Base-by-base conservation (phyloP, 2,888 invertebrate species). In the Amphipoea oculea region DNA sequence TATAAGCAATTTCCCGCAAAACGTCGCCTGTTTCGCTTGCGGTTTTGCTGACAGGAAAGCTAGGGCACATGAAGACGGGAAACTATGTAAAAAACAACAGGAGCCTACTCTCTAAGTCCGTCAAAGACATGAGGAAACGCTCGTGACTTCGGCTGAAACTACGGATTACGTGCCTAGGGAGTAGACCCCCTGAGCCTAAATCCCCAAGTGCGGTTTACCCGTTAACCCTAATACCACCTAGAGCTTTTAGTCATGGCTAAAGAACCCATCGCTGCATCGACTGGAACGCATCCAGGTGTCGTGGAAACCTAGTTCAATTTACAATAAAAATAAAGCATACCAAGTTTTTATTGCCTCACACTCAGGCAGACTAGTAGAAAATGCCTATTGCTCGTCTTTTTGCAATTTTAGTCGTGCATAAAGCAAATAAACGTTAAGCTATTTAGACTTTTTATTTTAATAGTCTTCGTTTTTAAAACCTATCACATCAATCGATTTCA, bases 381-480 rank as follows among this genome's bases (percentile, higher is more conserved):
- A 72, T 45, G 12, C 4, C 4, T 14, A n/a, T 36, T 4, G 11
- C 4, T 48, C 11, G n/a, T 12, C 4, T 60, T 60, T 45, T 14
- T 48, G n/a, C 5, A n/a, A 23, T 65, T 65, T 23, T 45, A n/a
- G 4, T 77, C 17, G 42, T 76, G 65, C 54, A n/a, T 36, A 17
- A 20, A 45, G 9, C 17, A 65, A 73, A 73, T 40, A 71, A 48
- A 48, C 7, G 42, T 12, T 4, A 74, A n/a, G n/a, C 14, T 1
- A n/a, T 57, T 36, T 67, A 60, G 4, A 36, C 4, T n/a, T n/a
- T 76, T 76, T 54, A 23, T 48, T 77, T 17, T 36, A 69, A 9
- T 36, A 20, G 36, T n/a, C 36, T 42, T 45, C n/a, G 36, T 77
- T 65, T 54, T n/a, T n/a, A 63, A 54, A 76, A 78, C 17, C 54